Evolutionary conservation across 2,113 vertebrate species (phyloP).

Genomic region (Eurystomus gularis): DNA sequence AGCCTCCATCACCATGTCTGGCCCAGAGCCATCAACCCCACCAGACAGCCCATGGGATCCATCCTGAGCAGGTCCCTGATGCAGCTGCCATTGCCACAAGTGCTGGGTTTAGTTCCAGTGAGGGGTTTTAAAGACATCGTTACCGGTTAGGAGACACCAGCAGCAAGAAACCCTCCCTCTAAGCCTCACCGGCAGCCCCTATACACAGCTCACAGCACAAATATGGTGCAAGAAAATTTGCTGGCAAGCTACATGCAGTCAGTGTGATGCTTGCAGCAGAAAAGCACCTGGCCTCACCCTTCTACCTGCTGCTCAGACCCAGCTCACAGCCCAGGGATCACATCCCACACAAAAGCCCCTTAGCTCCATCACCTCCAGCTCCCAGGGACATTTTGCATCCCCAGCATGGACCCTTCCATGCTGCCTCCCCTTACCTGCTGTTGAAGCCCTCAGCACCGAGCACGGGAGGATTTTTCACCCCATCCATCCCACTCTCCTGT

Average conservation of each 20-base stretch:
- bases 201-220: neutral
- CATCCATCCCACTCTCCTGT: neutral
- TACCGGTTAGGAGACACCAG: neutral
- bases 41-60: neutral
- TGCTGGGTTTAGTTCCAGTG: neutral
- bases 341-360: rapidly evolving
- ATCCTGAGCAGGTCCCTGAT: neutral
- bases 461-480: rapidly evolving
- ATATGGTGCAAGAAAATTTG: neutral
- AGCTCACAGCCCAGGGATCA: neutral
- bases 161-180: neutral
- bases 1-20: neutral
- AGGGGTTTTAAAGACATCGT: rapidly evolving
- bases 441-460: neutral
- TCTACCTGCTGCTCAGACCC: neutral
- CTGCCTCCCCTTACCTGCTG: neutral
- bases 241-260: neutral
- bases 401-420: rapidly evolving
- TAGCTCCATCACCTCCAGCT: neutral
- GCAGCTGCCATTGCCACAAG: neutral
- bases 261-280: neutral
- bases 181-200: neutral
- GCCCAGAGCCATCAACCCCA: neutral
- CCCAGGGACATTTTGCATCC: neutral
- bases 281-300: rapidly evolving